phyloP scores from a whole-genome alignment of 2,888 invertebrate genomes.

The Camponotus fellah region DNA sequence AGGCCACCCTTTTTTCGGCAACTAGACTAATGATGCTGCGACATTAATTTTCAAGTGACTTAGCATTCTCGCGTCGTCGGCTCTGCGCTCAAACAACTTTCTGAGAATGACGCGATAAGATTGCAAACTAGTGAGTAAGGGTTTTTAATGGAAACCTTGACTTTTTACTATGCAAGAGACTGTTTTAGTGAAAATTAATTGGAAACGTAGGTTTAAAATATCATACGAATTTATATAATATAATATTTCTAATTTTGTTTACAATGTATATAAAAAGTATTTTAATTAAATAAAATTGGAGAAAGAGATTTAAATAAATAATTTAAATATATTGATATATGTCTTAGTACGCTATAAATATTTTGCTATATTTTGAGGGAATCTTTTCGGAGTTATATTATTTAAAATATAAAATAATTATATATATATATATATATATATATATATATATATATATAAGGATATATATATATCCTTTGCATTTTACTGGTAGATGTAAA shows the following conservation, averaged over 20 bases:
- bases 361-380: background rate
- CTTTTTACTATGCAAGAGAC: background rate
- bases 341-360: background rate
- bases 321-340: background rate
- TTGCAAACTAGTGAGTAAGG: background rate
- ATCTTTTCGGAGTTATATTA: background rate
- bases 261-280: background rate
- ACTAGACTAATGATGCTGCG: conserved; percentile 30
- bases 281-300: background rate
- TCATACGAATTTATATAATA: too few species aligned
- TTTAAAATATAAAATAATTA: background rate
- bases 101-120: background rate
- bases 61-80: conserved; percentile 15
- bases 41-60: conserved; percentile 50
- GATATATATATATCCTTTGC: background rate
- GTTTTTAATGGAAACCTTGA: background rate
- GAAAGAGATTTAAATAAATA: background rate
- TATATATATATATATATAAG: background rate
- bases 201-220: background rate
- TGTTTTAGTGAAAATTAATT: background rate
- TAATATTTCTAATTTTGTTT: background rate
- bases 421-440: conserved; percentile 17
- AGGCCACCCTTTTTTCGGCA: conserved; percentile 39
- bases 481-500: background rate
- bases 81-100: background rate